Evolutionary conservation across 2,888 invertebrate genomes (phyloP), one percentile per base, ranked within the genome.

Genomic region (Diloba caeruleocephala): DNA sequence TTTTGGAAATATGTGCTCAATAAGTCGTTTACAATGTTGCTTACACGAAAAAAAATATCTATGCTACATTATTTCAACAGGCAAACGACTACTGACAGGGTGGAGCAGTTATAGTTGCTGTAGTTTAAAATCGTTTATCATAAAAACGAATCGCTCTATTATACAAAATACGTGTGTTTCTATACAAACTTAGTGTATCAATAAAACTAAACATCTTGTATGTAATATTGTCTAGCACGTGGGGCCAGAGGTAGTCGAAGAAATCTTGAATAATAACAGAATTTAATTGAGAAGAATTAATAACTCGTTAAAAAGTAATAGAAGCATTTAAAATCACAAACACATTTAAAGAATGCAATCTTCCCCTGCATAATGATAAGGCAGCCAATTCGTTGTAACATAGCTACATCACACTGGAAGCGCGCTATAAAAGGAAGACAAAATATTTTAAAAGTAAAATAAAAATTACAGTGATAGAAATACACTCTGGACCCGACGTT

Each of bases 101-200:
- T 78, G 82, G 80, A 79, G 80, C 82, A 79, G 75, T 46, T 66
- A 53, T 55, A 45, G 50, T 49, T 33, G 33, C 48, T 44, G 34
- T 17, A 36, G 45, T 69, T 72, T 58, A 54, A 65, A 58, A 59
- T n/a, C 15, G 13, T 50, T 61, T 55, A 55, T 54, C 50, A 59
- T 79, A 74, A 78, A 21, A 80, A 72, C 77, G 82, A 81, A 65
- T 74, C 76, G 61, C 56, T 74, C 71, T 71, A 81, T 81, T 81
- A 85, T 86, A 89, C 87, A 89, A 85, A 85, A 85, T 84, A 88
- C 71, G 70, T 65, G 71, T 70, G 72, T 72, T 71, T 85, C 73
- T 87, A 82, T 87, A 87, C 85, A 85, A 81, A 84, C 78, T 79
- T 82, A 81, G 55, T 70, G 64, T 74, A 69, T 64, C 32, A 34